Base-by-base conservation (phyloP, 1,140 invertebrate genomes). In the Drosophila arizonae region DNA sequence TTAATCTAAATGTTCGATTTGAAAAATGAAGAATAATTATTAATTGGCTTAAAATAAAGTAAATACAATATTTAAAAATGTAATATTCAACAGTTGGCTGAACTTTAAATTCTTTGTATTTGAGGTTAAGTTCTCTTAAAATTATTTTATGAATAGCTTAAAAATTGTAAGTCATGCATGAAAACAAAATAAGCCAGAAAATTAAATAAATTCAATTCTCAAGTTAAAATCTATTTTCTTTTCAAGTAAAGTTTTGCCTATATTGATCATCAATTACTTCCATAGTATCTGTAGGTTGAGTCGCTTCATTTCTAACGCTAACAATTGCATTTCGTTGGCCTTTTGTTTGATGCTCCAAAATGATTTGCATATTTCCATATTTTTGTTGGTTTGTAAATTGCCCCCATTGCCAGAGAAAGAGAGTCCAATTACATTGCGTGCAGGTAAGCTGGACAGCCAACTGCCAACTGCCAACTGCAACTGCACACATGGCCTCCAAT, bases 331-430 rank as follows among this genome's bases (percentile, higher is more conserved):
- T 65, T 39, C 28, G 24, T 52, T 43, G 21, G 60, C 43, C 79
- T 81, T 87, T 87, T 79, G 71, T 86, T 79, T 79, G 81, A 79
- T 81, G 71, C 71, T 62, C 60, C 67, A 56, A 78, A 81, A 69
- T 79, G 82, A 87, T 81, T 87, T 81, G 81, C 82, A 86, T 87
- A 86, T 86, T 86, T 87, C 81, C 81, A 86, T 86, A 86, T 86
- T 86, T 67, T 64, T 70, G 36, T 39, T 39, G 36, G 36, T 39
- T 54, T 69, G 60, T 69, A 79, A 82, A 82, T 79, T 85, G 80
- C 72, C 77, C 46, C 41, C 15, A 30, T 52, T 76, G 62, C 66
- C 30, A n/a, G 52, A 62, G 50, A 58, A 72, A 21, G 54, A 61
- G 50, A 51, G 79, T 77, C 81, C 81, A 85, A 85, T 85, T 85